A percentile compares a stretch with the other conserved stretches of the same genome.
phyloP scores from a whole-genome alignment of 2,888 invertebrate species.

The Oegoconia quadripuncta region DNA sequence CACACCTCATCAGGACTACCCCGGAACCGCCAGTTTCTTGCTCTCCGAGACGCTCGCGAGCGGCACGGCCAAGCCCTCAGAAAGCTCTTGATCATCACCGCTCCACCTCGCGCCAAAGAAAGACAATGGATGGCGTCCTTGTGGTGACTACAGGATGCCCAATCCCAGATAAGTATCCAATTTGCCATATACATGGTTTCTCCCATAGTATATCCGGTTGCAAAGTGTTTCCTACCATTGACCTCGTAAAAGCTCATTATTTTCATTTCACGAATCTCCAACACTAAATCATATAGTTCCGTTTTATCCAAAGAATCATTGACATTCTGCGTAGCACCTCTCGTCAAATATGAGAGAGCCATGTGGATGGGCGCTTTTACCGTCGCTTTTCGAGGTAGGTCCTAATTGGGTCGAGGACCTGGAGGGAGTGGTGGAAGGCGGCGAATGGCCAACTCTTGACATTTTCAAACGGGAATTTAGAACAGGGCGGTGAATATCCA shows the following conservation, averaged over 20 bases:
- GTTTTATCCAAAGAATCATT: no score
- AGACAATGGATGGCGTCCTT: conserved; percentile 34
- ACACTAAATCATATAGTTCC: conserved; percentile 38
- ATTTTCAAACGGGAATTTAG: no score
- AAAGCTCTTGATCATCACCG: conserved; percentile 35
- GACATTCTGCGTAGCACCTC: no score
- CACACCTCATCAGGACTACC: conserved; percentile 28
- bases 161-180: conserved; percentile 36
- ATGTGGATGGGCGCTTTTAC: no score
- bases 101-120: conserved; percentile 40
- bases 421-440: no score
- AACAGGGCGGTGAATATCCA: no score
- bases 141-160: conserved; percentile 42
- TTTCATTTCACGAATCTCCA: conserved; percentile 44
- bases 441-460: no score
- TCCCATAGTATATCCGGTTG: conserved; percentile 15
- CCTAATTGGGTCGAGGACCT: no score
- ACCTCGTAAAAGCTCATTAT: conserved; percentile 35
- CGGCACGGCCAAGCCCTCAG: conserved; percentile 22
- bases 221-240: conserved; percentile 13
- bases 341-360: no score
- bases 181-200: conserved; percentile 19
- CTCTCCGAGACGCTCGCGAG: conserved; percentile 25
- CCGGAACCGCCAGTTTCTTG: conserved; percentile 24
- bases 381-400: no score